phyloP scores from a whole-genome alignment of 2,888 invertebrate species.

The Orchesellides sinensis region DNA sequence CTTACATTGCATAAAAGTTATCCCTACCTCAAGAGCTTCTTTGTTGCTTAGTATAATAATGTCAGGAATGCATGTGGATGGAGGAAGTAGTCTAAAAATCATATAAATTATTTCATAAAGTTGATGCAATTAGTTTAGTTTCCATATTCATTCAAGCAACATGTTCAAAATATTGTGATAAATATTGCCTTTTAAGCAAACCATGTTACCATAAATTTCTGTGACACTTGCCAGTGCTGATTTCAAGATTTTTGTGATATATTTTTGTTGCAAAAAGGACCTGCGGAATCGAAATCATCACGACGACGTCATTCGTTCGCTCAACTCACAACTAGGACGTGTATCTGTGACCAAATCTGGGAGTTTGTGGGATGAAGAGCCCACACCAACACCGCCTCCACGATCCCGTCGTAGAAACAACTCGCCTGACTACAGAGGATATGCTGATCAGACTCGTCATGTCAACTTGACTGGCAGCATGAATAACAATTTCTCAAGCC shows the following conservation, averaged over 20 bases:
- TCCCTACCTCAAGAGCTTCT: no score
- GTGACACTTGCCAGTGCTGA: no score
- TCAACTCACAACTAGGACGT: constrained; percentile 75
- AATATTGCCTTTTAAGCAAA: no score
- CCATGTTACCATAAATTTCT: no score
- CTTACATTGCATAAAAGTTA: no score
- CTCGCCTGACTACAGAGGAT: constrained; percentile 72
- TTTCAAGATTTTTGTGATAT: constrained; percentile 3
- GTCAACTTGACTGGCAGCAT: constrained; percentile 70
- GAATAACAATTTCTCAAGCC: constrained; percentile 65
- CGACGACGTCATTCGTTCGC: constrained; percentile 74
- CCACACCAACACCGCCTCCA: constrained; percentile 75
- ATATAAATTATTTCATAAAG: no score
- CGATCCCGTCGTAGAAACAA: constrained; percentile 74
- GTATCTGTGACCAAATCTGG: constrained; percentile 74
- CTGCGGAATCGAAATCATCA: constrained; percentile 73
- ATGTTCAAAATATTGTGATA: no score
- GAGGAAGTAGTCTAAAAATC: no score
- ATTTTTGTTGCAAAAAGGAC: constrained; percentile 69
- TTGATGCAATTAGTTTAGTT: no score
- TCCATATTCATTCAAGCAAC: no score
- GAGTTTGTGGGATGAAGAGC: constrained; percentile 73
- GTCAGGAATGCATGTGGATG: no score
- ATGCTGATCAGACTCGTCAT: constrained; percentile 69
- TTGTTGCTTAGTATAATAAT: no score